phyloP scores from a whole-genome alignment of 2,113 vertebrate genomes.

The Struthidea cinerea region DNA sequence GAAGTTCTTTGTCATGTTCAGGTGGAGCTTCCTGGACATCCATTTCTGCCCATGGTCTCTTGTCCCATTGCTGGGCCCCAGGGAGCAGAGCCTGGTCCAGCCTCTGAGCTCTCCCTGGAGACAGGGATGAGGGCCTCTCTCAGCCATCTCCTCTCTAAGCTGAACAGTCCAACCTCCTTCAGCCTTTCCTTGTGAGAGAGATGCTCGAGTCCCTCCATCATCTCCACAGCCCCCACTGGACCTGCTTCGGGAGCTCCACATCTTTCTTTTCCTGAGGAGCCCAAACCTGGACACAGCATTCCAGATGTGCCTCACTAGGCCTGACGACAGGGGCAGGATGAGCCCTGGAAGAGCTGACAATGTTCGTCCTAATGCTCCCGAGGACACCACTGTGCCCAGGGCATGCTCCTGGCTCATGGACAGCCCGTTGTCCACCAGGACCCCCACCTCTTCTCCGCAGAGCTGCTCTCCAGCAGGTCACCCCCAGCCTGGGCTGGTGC shows the following conservation, averaged over 20 bases:
- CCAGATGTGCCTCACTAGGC: not conserved
- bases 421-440: not conserved
- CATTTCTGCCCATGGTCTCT: not conserved
- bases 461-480: not conserved
- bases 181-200: not conserved
- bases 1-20: accelerated
- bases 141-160: not conserved
- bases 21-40: not conserved
- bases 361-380: not conserved
- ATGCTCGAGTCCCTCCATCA: not conserved
- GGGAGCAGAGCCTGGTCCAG: not conserved
- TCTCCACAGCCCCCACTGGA: not conserved
- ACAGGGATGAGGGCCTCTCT: not conserved
- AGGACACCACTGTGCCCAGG: not conserved
- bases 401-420: not conserved
- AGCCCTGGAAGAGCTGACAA: not conserved
- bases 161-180: not conserved
- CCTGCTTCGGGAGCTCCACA: not conserved
- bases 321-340: not conserved
- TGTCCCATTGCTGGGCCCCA: not conserved
- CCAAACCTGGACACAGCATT: not conserved
- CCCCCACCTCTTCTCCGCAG: not conserved
- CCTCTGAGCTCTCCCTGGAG: not conserved
- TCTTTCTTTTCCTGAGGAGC: not conserved
- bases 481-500: not conserved